Percentiles rank a stretch among this genome's conserved stretches.
phyloP scores from a whole-genome alignment of 2,888 invertebrate genomes.

The Biston stratarius region DNA sequence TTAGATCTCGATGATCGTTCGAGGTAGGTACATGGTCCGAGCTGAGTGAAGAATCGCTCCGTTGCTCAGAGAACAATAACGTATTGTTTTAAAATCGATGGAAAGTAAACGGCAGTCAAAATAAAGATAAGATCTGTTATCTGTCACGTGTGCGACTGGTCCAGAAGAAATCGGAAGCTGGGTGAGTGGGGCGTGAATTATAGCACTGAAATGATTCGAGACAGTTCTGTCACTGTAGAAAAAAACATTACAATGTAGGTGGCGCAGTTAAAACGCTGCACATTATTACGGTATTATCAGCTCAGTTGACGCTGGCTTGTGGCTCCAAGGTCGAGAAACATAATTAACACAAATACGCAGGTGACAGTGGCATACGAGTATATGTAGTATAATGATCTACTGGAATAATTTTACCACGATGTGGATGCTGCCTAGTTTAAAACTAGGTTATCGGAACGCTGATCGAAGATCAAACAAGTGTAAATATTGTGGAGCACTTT shows the following conservation, averaged over 20 bases:
- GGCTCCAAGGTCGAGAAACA: conserved; percentile 40
- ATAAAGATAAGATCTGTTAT: conserved; percentile 69
- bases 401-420: conserved; percentile 9
- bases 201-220: conserved; percentile 42
- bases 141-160: conserved; percentile 54
- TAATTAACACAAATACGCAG: conserved; percentile 41
- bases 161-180: conserved; percentile 37
- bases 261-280: conserved; percentile 43
- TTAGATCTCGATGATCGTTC: conserved; percentile 33
- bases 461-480: background rate
- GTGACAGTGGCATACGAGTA: conserved; percentile 14
- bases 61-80: conserved; percentile 65
- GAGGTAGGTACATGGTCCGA: conserved; percentile 33
- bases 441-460: conserved; percentile 19
- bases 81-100: conserved; percentile 66
- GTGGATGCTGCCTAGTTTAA: background rate
- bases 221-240: background rate
- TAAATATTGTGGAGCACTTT: conserved; percentile 7
- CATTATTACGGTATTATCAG: conserved; percentile 37
- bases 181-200: conserved; percentile 40
- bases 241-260: conserved; percentile 40
- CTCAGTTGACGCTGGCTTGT: conserved; percentile 17
- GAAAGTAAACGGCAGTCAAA: conserved; percentile 66
- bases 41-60: conserved; percentile 46
- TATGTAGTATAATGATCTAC: conserved; percentile 16